Evolutionary conservation across 2,113 vertebrate genomes (phyloP).

Genomic region (Phycodurus eques): DNA sequence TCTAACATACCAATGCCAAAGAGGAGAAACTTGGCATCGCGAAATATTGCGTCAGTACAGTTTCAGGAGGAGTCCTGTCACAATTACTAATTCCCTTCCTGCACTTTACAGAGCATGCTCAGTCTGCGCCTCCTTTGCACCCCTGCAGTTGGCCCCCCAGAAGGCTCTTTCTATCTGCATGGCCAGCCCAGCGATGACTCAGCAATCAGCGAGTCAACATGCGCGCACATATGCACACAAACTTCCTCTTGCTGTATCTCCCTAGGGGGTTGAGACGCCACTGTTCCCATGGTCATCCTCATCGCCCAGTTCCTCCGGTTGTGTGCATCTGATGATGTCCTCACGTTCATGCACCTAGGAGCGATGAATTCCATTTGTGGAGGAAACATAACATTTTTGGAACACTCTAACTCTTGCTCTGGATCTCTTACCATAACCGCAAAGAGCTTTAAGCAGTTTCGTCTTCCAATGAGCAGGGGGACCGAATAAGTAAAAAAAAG

Average conservation of each 20-base stretch:
- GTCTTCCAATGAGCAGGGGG: slow-evolving; percentile 30
- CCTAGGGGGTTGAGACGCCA: slow-evolving; percentile 43
- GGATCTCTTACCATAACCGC: slow-evolving; percentile 26
- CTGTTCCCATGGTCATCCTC: slow-evolving; percentile 63
- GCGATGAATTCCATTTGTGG: slow-evolving; percentile 15
- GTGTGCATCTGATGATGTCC: slow-evolving; percentile 54
- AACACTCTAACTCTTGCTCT: slow-evolving; percentile 15
- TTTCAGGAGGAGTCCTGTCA: slow-evolving; percentile 64
- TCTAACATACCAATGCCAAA: slow-evolving; percentile 29
- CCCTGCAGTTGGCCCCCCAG: slow-evolving; percentile 66
- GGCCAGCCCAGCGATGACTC: slow-evolving; percentile 81
- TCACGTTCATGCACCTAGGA: slow-evolving; percentile 27
- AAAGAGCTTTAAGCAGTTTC: slow-evolving; percentile 29
- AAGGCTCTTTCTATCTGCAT: slow-evolving; percentile 70
- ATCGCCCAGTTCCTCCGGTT: slow-evolving; percentile 40
- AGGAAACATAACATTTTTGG: slow-evolving; percentile 20
- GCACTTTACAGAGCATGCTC: slow-evolving; percentile 61
- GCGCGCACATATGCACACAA: slow-evolving; percentile 27
- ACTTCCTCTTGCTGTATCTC: slow-evolving; percentile 55
- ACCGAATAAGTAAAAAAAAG: slow-evolving; percentile 23
- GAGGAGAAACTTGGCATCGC: slow-evolving; percentile 39
- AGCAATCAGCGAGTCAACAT: slow-evolving; percentile 70
- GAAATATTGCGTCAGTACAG: slow-evolving; percentile 64
- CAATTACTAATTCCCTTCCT: slow-evolving; percentile 66
- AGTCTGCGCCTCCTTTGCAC: slow-evolving; percentile 37